Percentiles rank a stretch among this genome's conserved stretches.
These are phyloP conservation scores for Linurgus olivaceus DNA, from an alignment of 2,797 vertebrate species.

Conservation along the genomic window DNA sequence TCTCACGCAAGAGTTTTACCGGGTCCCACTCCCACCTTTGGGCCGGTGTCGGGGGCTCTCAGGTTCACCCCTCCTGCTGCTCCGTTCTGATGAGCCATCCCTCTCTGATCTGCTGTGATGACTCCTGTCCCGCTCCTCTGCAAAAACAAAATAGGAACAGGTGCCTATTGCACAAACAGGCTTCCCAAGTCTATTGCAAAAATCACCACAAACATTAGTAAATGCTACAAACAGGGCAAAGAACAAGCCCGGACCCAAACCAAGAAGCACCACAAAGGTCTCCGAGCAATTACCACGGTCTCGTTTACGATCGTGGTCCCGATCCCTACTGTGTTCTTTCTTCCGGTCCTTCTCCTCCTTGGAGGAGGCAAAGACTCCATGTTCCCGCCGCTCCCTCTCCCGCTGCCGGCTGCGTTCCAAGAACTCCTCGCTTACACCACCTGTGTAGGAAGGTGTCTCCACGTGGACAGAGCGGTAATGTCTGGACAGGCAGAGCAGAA, in stretches of 20 bases:
- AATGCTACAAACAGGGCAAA: not conserved
- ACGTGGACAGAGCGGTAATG: slow-evolving; percentile 91
- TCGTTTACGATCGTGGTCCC: slow-evolving; percentile 79
- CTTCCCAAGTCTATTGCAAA: not conserved
- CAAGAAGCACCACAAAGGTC: not conserved
- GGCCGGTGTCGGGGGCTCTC: slow-evolving; percentile 86
- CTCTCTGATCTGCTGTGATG: slow-evolving; percentile 80
- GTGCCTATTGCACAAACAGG: not conserved
- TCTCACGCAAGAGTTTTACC: not conserved
- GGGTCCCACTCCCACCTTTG: slow-evolving; percentile 77
- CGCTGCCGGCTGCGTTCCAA: slow-evolving; percentile 88
- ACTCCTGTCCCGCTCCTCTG: slow-evolving; percentile 86
- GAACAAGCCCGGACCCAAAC: not conserved
- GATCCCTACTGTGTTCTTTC: slow-evolving; percentile 69
- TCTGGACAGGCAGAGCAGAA: slow-evolving; percentile 55
- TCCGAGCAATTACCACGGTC: slow-evolving; percentile 73
- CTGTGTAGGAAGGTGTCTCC: slow-evolving; percentile 94
- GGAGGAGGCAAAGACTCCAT: slow-evolving; percentile 93
- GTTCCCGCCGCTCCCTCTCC: slow-evolving; percentile 90
- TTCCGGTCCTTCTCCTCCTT: slow-evolving; percentile 88
- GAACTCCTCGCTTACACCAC: slow-evolving; percentile 96
- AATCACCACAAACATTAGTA: rapidly evolving
- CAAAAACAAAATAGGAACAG: not conserved
- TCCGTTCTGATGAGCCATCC: slow-evolving; percentile 85
- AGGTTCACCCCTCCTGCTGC: slow-evolving; percentile 87